Base-by-base conservation (phyloP, 2,113 vertebrate genomes). In the Passerina amoena region DNA sequence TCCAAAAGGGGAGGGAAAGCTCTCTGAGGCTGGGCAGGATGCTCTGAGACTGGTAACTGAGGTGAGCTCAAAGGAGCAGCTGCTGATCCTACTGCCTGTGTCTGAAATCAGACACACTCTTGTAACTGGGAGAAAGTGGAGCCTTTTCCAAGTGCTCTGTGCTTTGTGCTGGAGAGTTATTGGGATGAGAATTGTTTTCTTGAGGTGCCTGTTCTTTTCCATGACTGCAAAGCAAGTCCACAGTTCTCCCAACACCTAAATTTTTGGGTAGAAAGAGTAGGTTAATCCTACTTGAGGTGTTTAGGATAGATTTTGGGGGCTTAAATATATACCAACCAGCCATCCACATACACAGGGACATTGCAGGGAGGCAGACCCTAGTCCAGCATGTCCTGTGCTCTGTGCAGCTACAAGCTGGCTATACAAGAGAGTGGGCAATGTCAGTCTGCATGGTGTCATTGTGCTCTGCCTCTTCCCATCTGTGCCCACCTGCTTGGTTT, bases 361-460 rank as follows among this genome's bases (percentile, higher is more conserved):
- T 20, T 33, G n/a, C 21, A 81, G 57, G 38, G 21, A 70, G 19
- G 21, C 6, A 33, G 38, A 38, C 2, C 37, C 30, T 68, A 25
- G 9, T 47, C 50, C 45, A 27, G 14, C 3, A 1, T 31, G 16
- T 65, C 40, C 31, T 63, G 22, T 53, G 37, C 56, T 91, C 47
- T 59, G 5, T 30, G 51, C 12, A 40, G 31, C 47, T 17, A 25
- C 56, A 42, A 44, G 21, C 4, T 6, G n/a, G 42, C 56, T 35
- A 11, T 31, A 12, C 48, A 37, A 5, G 0, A 11, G 22, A 42
- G 33, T 22, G 9, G 59, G 28, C 54, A n/a, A 0, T 6, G 40
- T 23, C 60, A 19, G 0, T 1, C 12, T 40, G 33, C 17, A 30
- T 33, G 5, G 2, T 42, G 31, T 53, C 21, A 22, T 17, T 1